Percentiles rank a stretch among this genome's conserved stretches.
Evolutionary conservation across 2,113 vertebrate genomes (phyloP).

Genomic region (Dolichotis patagonum): DNA sequence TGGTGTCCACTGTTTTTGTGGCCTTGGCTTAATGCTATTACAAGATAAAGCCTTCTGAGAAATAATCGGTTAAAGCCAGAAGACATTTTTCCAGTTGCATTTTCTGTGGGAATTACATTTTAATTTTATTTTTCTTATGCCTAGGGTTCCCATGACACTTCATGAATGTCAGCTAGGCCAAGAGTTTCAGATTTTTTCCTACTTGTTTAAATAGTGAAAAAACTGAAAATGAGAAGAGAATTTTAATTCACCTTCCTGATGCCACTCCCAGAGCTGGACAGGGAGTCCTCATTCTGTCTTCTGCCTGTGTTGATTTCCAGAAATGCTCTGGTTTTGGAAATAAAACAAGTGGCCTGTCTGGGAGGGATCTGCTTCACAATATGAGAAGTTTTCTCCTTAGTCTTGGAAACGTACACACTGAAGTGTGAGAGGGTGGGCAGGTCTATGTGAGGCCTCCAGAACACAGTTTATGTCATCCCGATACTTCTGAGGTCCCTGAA

Average conservation of each 20-base stretch:
- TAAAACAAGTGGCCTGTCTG: background rate
- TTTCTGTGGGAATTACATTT: constrained; percentile 20
- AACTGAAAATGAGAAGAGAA: background rate
- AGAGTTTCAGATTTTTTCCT: constrained; percentile 13
- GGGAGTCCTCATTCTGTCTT: background rate
- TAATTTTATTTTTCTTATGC: constrained; percentile 39
- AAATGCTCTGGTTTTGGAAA: background rate
- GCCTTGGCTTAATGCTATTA: background rate
- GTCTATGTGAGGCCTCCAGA: background rate
- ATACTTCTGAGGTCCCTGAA: background rate
- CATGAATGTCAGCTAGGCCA: background rate
- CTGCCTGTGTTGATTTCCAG: background rate
- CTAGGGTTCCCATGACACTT: background rate
- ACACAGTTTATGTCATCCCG: background rate
- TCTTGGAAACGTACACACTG: background rate
- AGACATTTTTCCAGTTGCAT: constrained; percentile 2
- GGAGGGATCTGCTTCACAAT: background rate
- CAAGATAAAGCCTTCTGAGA: background rate
- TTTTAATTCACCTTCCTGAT: background rate
- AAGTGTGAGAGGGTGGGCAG: background rate
- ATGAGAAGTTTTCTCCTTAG: background rate
- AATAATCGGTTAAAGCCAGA: background rate
- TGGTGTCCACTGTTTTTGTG: background rate
- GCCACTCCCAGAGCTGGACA: rapidly evolving
- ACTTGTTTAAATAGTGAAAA: background rate